Evolutionary conservation across 2,113 vertebrate genomes (phyloP), one percentile per base, ranked within the genome.

Genomic region (Pelecanus crispus): DNA sequence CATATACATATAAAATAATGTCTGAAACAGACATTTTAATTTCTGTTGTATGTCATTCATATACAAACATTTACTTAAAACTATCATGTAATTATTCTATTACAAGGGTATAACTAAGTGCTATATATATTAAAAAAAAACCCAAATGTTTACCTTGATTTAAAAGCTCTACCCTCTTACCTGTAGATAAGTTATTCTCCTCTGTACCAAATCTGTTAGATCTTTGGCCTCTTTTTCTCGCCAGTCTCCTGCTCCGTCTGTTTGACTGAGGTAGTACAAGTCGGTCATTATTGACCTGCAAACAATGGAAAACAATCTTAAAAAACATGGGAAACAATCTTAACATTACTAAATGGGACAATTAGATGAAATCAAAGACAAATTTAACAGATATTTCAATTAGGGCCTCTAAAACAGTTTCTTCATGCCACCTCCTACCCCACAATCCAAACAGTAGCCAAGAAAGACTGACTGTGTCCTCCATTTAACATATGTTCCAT

Each of bases 181-280:
- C 99, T 99, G 99, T 90, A 99, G 98, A 90, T 99, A 99, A n/a
- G 98, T 99, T 98, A 99, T 99, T 98, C 99, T 98, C 97, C 99
- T 99, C 97, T 99, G 99, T 84, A 99, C 99, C 97, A 99, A 97
- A 36, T 98, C 98, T 90, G 99, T 99, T 93, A 99, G 98, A 97
- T 99, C 99, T 98, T 99, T 99, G 97, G 99, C 99, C 95, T 99
- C 99, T 98, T 98, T 99, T 95, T 98, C 97, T 97, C 99, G 97
- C 99, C 99, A 99, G 11, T 99, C 99, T 81, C 99, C 99, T 67
- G 99, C 99, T 97, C 99, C 99, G 92, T 99, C 99, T 81, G 98
- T 99, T 98, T 99, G 99, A 98, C 99, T 99, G 99, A 99, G 99
- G 99, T 99, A 99, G 98, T 99, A 99, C 95, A 99, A 98, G 98